phyloP scores from a whole-genome alignment of 1,140 invertebrate genomes.

The Lucilia sericata region DNA sequence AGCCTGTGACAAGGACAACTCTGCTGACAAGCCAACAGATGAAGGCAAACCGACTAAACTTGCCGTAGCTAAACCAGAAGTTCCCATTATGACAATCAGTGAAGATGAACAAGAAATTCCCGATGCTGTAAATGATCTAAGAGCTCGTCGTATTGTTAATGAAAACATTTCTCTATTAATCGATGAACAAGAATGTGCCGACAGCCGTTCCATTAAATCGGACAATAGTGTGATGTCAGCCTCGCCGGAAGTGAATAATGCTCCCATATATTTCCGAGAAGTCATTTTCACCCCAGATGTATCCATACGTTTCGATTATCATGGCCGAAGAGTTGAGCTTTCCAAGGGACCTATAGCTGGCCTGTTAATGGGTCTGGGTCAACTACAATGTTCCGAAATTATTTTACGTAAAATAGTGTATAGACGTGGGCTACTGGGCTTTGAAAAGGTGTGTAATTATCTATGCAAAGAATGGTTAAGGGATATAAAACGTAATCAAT shows the following conservation, averaged over 20 bases:
- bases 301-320: constrained; percentile 91
- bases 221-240: constrained; percentile 20
- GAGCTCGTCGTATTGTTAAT: constrained; percentile 72
- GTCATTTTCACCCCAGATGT: constrained; percentile 92
- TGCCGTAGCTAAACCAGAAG: neutral
- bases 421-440: constrained; percentile 84
- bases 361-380: constrained; percentile 88
- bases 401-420: constrained; percentile 85
- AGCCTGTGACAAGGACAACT: constrained; percentile 50
- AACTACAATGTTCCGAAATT: constrained; percentile 92
- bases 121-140: constrained; percentile 62
- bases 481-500: constrained; percentile 93
- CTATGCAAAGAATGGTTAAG: constrained; percentile 89
- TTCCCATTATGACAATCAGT: constrained; percentile 51
- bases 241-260: constrained; percentile 61
- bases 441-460: constrained; percentile 86
- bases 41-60: constrained; percentile 13
- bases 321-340: constrained; percentile 90
- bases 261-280: constrained; percentile 81
- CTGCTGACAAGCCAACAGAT: constrained; percentile 78
- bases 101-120: constrained; percentile 55
- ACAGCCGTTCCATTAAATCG: neutral
- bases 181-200: constrained; percentile 35
- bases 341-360: constrained; percentile 88
- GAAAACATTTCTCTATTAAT: constrained; percentile 69